Evolutionary conservation across 1,140 invertebrate species (phyloP).

Genomic region (Sinella curviseta): DNA sequence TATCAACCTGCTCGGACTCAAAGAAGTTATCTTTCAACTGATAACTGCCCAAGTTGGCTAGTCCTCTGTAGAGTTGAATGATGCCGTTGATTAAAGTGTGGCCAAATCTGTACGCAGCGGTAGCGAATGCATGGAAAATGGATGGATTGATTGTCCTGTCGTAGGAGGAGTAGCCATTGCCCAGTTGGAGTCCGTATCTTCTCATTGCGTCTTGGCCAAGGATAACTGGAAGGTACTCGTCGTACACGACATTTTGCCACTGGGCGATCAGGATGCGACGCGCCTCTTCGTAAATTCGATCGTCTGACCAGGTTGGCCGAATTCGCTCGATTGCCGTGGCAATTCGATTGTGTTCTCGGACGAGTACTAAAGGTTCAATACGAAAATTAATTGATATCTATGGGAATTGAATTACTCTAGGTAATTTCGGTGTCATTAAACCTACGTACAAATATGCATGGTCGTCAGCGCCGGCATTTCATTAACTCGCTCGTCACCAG

Average conservation of each 20-base stretch:
- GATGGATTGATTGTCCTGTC: conserved; percentile 40
- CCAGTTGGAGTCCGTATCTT: conserved; percentile 16
- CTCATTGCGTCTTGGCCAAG: conserved; percentile 51
- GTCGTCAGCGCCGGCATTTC: conserved; percentile 16
- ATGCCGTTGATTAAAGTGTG: conserved; percentile 45
- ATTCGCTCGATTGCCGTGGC: conserved; percentile 46
- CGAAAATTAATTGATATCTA: conserved; percentile 28
- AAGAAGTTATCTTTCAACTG: conserved; percentile 62
- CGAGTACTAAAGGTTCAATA: conserved; percentile 52
- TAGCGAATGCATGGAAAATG: conserved; percentile 1
- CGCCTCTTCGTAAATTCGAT: conserved; percentile 59
- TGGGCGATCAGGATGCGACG: conserved; percentile 58
- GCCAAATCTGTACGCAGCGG: conserved; percentile 26
- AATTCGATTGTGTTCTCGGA: conserved; percentile 57
- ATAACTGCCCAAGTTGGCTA: conserved; percentile 51
- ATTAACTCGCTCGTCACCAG: conserved; percentile 5
- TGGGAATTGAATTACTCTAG: background rate
- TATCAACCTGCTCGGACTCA: conserved; percentile 56
- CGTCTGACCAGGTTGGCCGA: conserved; percentile 53
- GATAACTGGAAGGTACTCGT: conserved; percentile 55
- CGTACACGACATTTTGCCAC: conserved; percentile 57
- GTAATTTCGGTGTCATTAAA: background rate
- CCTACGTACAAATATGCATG: background rate
- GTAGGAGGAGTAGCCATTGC: conserved; percentile 48
- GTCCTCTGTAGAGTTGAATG: conserved; percentile 35